Conservation (phyloP, 1,140 invertebrate species). For the Tigriopus japonicus region DNA sequence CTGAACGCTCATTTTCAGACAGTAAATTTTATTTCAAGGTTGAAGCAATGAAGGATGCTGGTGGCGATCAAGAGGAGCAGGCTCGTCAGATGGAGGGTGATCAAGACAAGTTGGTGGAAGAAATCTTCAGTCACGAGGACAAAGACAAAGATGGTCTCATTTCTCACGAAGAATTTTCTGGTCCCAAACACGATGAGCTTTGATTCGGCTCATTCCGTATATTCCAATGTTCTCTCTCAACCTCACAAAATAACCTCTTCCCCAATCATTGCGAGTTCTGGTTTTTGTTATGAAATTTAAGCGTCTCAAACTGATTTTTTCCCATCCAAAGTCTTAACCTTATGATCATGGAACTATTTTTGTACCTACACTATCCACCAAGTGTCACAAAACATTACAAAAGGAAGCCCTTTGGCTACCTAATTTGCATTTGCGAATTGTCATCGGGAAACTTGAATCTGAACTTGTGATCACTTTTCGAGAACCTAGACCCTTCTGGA, state of each 20-base stretch:
- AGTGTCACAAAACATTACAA: too few relatives aligned
- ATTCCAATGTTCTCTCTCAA: not conserved
- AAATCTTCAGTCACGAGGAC: constrained; percentile 92
- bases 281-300: not conserved
- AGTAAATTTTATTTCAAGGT: constrained; percentile 1
- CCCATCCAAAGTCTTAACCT: too few relatives aligned
- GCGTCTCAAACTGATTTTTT: too few relatives aligned
- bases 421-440: too few relatives aligned
- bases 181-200: constrained; percentile 89
- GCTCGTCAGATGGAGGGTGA: constrained; percentile 66
- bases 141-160: constrained; percentile 88
- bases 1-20: too few relatives aligned
- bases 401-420: too few relatives aligned
- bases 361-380: too few relatives aligned
- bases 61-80: constrained; percentile 41
- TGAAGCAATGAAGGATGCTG: constrained; percentile 8
- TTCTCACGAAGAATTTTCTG: constrained; percentile 84
- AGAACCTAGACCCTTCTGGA: too few relatives aligned
- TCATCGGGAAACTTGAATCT: too few relatives aligned
- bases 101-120: constrained; percentile 80
- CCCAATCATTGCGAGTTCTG: not conserved
- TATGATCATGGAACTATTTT: too few relatives aligned
- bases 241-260: not conserved
- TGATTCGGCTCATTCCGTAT: constrained; percentile 23
- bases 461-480: too few relatives aligned